Percentiles rank a stretch among this genome's conserved stretches.
These are phyloP conservation scores for Argya squamiceps DNA, from an alignment of 2,797 vertebrate species.

Conservation along the genomic window DNA sequence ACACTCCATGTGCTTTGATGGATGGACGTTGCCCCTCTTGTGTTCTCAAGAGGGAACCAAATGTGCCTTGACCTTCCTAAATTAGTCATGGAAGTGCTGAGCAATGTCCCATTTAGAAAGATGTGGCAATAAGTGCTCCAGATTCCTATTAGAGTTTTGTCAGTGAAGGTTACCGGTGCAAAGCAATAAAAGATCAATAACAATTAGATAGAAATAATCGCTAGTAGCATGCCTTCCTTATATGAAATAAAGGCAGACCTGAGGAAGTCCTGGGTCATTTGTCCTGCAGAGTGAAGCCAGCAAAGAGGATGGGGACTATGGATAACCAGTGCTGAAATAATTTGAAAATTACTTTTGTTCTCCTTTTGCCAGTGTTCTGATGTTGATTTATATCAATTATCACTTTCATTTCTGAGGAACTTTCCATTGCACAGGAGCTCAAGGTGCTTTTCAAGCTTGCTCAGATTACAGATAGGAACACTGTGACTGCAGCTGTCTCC, in stretches of 20 bases:
- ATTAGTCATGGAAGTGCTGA: conserved; percentile 14
- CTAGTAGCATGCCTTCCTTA: neutral
- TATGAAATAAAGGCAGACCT: neutral
- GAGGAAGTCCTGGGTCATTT: neutral
- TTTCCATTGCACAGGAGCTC: neutral
- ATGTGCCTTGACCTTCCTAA: conserved; percentile 22
- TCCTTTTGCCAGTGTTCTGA: neutral
- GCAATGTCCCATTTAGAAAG: conserved; percentile 12
- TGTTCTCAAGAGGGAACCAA: neutral
- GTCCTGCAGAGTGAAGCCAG: neutral
- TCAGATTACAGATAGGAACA: neutral
- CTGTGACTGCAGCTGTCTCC: neutral
- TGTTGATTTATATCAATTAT: conserved; percentile 40
- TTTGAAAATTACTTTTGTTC: neutral
- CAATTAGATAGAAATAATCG: conserved; percentile 46
- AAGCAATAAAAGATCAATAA: conserved; percentile 54
- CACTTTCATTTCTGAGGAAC: neutral
- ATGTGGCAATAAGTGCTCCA: conserved; percentile 5
- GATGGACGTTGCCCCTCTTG: neutral
- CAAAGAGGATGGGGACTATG: neutral
- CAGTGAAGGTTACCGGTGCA: neutral
- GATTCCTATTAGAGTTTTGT: conserved; percentile 32
- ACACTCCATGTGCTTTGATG: neutral
- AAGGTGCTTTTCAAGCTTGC: conserved; percentile 61
- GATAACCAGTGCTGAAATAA: neutral